A percentile compares a stretch with the other conserved stretches of the same genome.
Conservation (phyloP, 1,140 invertebrate species). For the Drosophila asahinai region DNA sequence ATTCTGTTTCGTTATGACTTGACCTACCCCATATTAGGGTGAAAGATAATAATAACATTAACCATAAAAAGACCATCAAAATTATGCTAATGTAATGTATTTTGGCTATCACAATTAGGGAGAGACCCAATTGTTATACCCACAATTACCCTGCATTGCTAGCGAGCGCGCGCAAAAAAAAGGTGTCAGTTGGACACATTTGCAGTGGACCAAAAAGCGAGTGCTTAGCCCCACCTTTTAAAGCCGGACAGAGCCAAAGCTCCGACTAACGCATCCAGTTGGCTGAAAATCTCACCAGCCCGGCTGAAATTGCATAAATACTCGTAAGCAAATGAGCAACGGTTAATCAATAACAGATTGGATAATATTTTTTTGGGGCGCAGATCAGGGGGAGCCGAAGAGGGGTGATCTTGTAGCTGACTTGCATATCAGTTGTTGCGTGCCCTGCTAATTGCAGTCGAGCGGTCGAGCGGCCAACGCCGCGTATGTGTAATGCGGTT, state of each 20-base stretch:
- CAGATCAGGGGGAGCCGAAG: background rate
- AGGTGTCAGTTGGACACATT: constrained; percentile 40
- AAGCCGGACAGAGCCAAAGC: background rate
- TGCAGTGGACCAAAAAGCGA: background rate
- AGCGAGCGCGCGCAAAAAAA: background rate
- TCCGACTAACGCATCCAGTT: constrained; percentile 13
- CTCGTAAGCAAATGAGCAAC: constrained; percentile 74
- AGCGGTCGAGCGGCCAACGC: constrained; percentile 58
- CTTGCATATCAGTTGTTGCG: constrained; percentile 49
- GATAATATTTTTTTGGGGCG: constrained; percentile 58
- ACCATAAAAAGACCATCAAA: too few species aligned
- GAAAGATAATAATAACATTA: too few species aligned
- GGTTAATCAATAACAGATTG: constrained; percentile 81
- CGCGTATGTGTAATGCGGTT: constrained; percentile 79
- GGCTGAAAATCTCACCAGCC: constrained; percentile 15
- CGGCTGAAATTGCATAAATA: constrained; percentile 73
- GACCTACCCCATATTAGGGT: too few species aligned
- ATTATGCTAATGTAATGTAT: background rate
- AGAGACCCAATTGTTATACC: background rate
- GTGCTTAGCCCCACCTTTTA: constrained; percentile 12
- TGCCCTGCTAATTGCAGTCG: constrained; percentile 79
- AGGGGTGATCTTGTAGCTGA: constrained; percentile 13
- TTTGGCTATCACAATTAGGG: background rate
- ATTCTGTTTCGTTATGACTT: too few species aligned
- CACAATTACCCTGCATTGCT: background rate